Base-by-base conservation (phyloP, 2,113 vertebrate genomes). In the Columba livia region DNA sequence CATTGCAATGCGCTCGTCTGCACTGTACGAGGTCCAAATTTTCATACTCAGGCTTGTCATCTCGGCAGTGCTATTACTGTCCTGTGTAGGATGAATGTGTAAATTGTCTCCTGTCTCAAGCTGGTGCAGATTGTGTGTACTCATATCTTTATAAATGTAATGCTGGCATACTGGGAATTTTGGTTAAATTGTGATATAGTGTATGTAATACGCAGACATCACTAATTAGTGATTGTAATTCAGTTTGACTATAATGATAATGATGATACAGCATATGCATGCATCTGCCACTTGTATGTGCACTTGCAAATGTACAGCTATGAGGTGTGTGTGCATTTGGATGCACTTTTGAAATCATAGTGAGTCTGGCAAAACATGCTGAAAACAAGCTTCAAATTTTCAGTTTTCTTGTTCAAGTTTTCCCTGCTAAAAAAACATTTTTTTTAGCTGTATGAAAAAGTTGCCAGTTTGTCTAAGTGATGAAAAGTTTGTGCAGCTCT, bases 1-100 rank as follows among this genome's bases (percentile, higher is more conserved):
- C 40, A 0, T 8, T 5, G 40, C 31, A 1, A 3, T 5, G 57
- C 34, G 6, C 48, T 50, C 6, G 2, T 17, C 47, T 5, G 21
- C 12, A 1, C 53, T 5, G 21, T 15, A 1, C 10, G 11, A 11
- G 57, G 10, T 17, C 1, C 9, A 11, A 1, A 2, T 72, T 28
- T 31, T 36, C 34, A 4, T 3, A 5, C 10, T 26, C 79, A 57
- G 50, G 31, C 40, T 26, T 42, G 64, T 73, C 81, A 48, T 10
- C 61, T 20, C 28, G 6, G 54, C 31, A 56, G 5, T 7, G 62
- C 58, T 44, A 0, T 16, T 56, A 34, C 23, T 28, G 4, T 57
- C 29, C 10, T 10, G 47, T 2, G 36, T 23, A 4, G 65, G 19
- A 9, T 32, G 34, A 38, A 29, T 2, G 18, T 29, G 57, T 50